phyloP scores from a whole-genome alignment of 2,113 vertebrate species.

The Hyla sarda region DNA sequence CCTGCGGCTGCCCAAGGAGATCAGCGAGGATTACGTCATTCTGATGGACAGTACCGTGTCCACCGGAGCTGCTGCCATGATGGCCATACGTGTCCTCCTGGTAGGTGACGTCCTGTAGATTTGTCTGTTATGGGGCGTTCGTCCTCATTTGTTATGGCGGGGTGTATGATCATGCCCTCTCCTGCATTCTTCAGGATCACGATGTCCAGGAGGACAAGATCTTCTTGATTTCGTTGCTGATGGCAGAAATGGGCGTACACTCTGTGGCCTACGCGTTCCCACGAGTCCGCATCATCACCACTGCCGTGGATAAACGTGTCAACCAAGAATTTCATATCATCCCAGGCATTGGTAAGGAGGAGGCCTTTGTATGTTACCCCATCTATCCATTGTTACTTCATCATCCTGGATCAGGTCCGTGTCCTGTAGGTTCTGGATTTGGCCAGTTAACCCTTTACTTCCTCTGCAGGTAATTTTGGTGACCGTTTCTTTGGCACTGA shows the following conservation, averaged over 20 bases:
- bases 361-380: background rate
- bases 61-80: constrained; percentile 87
- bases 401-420: accelerated
- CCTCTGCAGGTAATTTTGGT: constrained; percentile 84
- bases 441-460: background rate
- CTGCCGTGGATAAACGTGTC: constrained; percentile 87
- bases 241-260: constrained; percentile 91
- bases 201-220: constrained; percentile 90
- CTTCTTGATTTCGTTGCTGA: constrained; percentile 87
- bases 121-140: too few relatives aligned
- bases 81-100: constrained; percentile 86
- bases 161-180: background rate
- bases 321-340: constrained; percentile 92
- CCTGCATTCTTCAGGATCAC: constrained; percentile 76
- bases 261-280: constrained; percentile 91
- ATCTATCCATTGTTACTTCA: background rate
- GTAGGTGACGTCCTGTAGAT: constrained; percentile 66
- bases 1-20: constrained; percentile 88
- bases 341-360: constrained; percentile 84
- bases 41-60: constrained; percentile 94
- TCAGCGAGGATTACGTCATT: constrained; percentile 90
- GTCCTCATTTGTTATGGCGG: too few relatives aligned
- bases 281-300: constrained; percentile 88
- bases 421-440: background rate
- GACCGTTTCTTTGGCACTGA: constrained; percentile 91